Base-by-base conservation (phyloP, 2,113 vertebrate genomes). In the Podocnemis expansa region DNA sequence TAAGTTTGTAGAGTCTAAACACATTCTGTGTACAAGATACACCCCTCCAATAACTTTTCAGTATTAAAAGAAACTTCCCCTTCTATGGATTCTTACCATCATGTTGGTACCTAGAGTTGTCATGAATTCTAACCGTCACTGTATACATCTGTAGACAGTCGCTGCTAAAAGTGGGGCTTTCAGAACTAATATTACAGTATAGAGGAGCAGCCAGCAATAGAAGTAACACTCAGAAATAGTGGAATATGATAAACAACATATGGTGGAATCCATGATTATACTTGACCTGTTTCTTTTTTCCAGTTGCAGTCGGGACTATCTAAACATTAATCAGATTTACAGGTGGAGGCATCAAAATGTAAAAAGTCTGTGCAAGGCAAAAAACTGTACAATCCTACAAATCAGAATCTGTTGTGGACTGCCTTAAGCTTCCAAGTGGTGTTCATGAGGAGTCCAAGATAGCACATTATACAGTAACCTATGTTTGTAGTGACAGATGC, bases 1-100 rank as follows among this genome's bases (percentile, higher is more conserved):
- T 96, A 78, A 87, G 67, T 81, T 86, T 90, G 93, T 87, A 91
- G 83, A 94, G 84, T 96, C 85, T 41, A 31, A 97, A 73, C 79
- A 63, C 6, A 16, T 82, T 34, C 84, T 95, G 84, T 27, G 87
- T 47, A 88, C 82, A 78, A 92, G 94, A 81, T 80, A 90, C 29
- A 10, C 80, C 73, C 81, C 84, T 90, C 54, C 78, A 79, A 49
- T 78, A 82, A 80, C 43, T 21, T 91, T 97, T 70, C 55, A 3
- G 2, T 84, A 56, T 78, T 73, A 60, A 85, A 93, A 76, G 55
- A 83, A 85, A 70, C 73, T 76, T 88, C 76, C 76, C 86, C 38
- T 85, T 80, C 63, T 82, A 96, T 85, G 90, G 4, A 5, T 80
- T 67, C 51, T 47, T 55, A 27, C 51, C 31, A 54, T 80, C n/a